Evolutionary conservation across 2,888 invertebrate species (phyloP).

Genomic region (Argyra leucocephala): DNA sequence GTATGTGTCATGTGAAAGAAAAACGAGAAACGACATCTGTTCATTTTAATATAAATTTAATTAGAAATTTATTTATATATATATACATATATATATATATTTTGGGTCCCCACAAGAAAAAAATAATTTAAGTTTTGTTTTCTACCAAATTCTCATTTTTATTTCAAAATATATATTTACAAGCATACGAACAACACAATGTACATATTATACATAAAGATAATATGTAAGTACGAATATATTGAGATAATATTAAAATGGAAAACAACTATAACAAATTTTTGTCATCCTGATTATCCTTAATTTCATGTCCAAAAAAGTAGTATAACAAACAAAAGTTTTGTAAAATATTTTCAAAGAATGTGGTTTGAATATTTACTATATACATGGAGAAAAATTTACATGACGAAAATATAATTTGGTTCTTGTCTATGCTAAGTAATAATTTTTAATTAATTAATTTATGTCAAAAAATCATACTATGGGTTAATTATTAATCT

Average conservation of each 20-base stretch:
- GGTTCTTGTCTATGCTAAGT: not conserved
- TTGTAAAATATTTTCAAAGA: too few relatives aligned
- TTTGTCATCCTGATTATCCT: not conserved
- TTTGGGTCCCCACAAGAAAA: too few relatives aligned
- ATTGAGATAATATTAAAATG: not conserved
- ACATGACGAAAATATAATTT: not conserved
- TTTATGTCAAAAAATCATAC: too few relatives aligned
- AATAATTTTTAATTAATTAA: too few relatives aligned
- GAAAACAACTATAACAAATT: not conserved
- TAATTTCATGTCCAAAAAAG: not conserved
- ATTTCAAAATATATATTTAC: not conserved
- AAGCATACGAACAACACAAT: not conserved
- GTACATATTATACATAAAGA: not conserved
- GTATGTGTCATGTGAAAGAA: not conserved
- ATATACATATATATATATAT: too few relatives aligned
- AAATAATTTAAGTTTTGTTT: too few relatives aligned
- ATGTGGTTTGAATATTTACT: not conserved
- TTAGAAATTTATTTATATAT: not conserved
- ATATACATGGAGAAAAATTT: not conserved
- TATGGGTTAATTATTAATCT: too few relatives aligned
- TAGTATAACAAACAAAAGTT: too few relatives aligned
- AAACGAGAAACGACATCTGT: slow-evolving; percentile 4
- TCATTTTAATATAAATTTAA: slow-evolving; percentile 4
- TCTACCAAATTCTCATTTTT: too few relatives aligned
- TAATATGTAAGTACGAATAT: too few relatives aligned